Evolutionary conservation across 2,888 invertebrate genomes (phyloP), one percentile per base, ranked within the genome.

Genomic region (Ormyrus thymus): DNA sequence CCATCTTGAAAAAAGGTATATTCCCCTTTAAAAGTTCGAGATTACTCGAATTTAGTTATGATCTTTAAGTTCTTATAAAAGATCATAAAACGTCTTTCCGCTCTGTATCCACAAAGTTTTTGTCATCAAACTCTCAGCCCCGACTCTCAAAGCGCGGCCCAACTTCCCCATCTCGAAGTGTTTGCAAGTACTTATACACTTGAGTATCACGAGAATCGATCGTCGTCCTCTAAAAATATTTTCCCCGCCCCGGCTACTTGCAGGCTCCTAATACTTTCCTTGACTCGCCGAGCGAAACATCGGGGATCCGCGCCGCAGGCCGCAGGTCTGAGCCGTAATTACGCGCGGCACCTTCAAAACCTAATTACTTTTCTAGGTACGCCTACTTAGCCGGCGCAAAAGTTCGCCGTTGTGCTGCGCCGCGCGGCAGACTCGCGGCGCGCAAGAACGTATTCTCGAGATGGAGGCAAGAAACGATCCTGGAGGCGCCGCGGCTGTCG

Each of bases 311-410:
- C 29, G 29, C 29, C 48, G 48, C 45, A 6, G 51, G 50, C 29
- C 46, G 50, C n/a, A 11, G 48, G 51, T 50, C 15, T 65, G 83
- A 83, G 81, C 84, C 79, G 68, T 84, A 85, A 87, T 86, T 85
- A 85, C 82, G 29, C 76, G 72, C 82, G 82, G 82, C 82, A 78
- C 83, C 83, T 84, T 79, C 80, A 81, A 83, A 84, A 83, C 83
- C 83, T 86, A 87, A 87, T 87, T 85, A 86, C 82, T 83, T 79
- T 75, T 73, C 62, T 80, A 81, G 61, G 79, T 74, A 84, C 85
- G 85, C 84, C 84, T 82, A 80, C 78, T 81, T 62, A 78, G 78
- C 74, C 82, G 81, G 29, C 29, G 29, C 29, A 3, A 29, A 29
- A 29, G 29, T 29, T 29, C 4, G 29, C 29, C 29, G 29, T 29